Evolutionary conservation across 2,797 vertebrate species (phyloP).

Genomic region (Lemur catta): DNA sequence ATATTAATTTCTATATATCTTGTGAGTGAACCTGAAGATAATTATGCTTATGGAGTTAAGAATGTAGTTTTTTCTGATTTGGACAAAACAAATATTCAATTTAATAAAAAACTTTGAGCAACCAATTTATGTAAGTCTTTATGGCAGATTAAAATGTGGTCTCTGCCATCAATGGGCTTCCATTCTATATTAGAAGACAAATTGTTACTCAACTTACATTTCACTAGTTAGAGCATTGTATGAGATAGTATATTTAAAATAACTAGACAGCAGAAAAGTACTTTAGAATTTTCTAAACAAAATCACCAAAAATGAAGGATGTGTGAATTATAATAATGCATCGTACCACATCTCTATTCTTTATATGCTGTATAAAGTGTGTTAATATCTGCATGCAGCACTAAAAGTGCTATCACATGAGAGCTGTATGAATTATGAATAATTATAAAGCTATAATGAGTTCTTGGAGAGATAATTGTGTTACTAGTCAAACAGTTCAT

Average conservation of each 20-base stretch:
- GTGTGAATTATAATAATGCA: not conserved
- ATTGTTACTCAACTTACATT: slow-evolving; percentile 5
- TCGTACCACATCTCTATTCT: not conserved
- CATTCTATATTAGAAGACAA: not conserved
- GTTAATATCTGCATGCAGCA: not conserved
- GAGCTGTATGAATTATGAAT: slow-evolving; percentile 66
- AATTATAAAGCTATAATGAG: slow-evolving; percentile 55
- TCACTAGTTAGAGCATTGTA: slow-evolving; percentile 1
- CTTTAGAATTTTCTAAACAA: not conserved
- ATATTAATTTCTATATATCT: slow-evolving; percentile 26
- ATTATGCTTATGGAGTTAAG: slow-evolving; percentile 38
- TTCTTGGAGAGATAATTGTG: slow-evolving; percentile 57
- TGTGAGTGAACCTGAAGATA: slow-evolving; percentile 30
- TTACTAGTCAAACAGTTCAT: slow-evolving; percentile 58
- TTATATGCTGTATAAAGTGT: not conserved
- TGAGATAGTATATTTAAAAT: not conserved
- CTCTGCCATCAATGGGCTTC: not conserved
- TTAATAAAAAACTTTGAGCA: not conserved
- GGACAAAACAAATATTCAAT: not conserved
- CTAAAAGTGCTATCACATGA: not conserved
- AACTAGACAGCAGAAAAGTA: not conserved
- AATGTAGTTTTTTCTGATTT: not conserved
- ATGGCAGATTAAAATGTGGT: not conserved
- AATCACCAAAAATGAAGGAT: not conserved
- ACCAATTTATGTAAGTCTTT: slow-evolving; percentile 6